Base-by-base conservation (phyloP, 1,140 invertebrate species). In the Xylocopa sonorina region DNA sequence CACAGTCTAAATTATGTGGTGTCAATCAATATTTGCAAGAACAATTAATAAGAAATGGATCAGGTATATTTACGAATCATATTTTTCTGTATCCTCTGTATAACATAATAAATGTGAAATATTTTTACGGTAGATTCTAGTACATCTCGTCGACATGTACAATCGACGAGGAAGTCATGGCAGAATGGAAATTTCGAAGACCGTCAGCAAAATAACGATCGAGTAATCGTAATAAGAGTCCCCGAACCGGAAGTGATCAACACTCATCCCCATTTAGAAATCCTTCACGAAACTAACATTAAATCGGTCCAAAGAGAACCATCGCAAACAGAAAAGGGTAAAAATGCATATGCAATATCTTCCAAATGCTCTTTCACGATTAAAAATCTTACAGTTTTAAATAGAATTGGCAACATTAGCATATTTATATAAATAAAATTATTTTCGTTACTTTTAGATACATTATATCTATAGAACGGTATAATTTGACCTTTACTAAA, bases 241-340 rank as follows among this genome's bases (percentile, higher is more conserved):
- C 92, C 91, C 50, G 91, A 92, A 74, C 90, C 91, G 29, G 91
- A 92, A 88, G 81, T 92, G 58, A 89, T 91, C 69, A 89, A 87
- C 60, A 82, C 89, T 41, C 90, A 91, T 83, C 82, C 91, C n/a
- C 89, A 92, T 84, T 82, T 91, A 64, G 91, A 92, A 62, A 85
- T 91, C 60, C 86, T 92, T 69, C 91, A 92, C 55, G 88, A 91
- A 78, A 85, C 88, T 27, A 89, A 88, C 63, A 90, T 91, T 62
- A 92, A 90, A 69, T 86, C 91, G 5, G 82, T 90, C 41, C 90
- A 91, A 9, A 85, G 92, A 18, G 92, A 93, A 66, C 83, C 90
- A 10, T 91, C 91, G 32, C 92, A 93, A 85, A 91, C 89, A 53
- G 92, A 93, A 50, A 92, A 92, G 89, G 92, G 92, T 69, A 58